Evolutionary conservation across 2,888 invertebrate genomes (phyloP).

Genomic region (Eurois occulta): DNA sequence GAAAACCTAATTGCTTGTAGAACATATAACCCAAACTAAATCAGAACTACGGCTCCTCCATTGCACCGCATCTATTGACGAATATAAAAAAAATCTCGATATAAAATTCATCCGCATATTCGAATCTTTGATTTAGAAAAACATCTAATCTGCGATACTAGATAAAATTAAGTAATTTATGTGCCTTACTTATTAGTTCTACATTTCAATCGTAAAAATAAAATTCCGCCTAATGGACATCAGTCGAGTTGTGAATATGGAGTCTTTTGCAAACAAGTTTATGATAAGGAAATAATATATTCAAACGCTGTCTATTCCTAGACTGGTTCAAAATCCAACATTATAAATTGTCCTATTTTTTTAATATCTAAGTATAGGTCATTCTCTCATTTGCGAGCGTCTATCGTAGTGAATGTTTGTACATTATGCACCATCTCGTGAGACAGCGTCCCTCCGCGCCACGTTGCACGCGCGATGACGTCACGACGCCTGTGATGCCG

Average conservation of each 20-base stretch:
- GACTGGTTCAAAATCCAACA: constrained; percentile 78
- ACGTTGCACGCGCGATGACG: constrained; percentile 55
- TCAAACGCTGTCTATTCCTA: constrained; percentile 72
- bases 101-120: constrained; percentile 56
- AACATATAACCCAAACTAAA: constrained; percentile 30
- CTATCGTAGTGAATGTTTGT: constrained; percentile 78
- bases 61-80: constrained; percentile 25
- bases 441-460: constrained; percentile 52
- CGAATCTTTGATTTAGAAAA: constrained; percentile 61
- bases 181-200: constrained; percentile 70
- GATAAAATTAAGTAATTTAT: constrained; percentile 76
- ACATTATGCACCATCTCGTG: constrained; percentile 71
- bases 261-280: constrained; percentile 68
- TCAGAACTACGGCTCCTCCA: constrained; percentile 27
- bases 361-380: constrained; percentile 77
- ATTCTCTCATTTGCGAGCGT: constrained; percentile 78
- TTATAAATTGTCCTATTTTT: constrained; percentile 80
- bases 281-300: constrained; percentile 60
- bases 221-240: constrained; percentile 70
- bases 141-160: constrained; percentile 60
- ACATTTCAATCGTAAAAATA: constrained; percentile 63
- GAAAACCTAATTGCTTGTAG: constrained; percentile 31
- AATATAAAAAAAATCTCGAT: constrained; percentile 40
- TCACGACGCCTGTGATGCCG: constrained; percentile 10
- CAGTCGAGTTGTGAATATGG: constrained; percentile 72